Evolutionary conservation across 2,888 invertebrate genomes (phyloP).

Genomic region (Spilosoma lubricipeda): DNA sequence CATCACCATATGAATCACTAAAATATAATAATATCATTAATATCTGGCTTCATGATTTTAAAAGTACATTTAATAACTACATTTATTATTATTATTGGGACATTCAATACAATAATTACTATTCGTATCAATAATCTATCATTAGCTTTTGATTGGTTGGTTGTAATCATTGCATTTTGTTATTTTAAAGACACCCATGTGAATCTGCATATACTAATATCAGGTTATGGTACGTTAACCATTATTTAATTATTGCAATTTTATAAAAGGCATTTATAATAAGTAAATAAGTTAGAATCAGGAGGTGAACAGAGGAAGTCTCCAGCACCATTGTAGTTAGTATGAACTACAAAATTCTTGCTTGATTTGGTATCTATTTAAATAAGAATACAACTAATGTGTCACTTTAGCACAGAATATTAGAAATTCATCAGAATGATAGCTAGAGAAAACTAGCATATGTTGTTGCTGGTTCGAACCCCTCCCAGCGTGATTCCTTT

Average conservation of each 20-base stretch:
- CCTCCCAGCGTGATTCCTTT: not conserved
- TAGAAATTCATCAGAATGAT: too few species aligned
- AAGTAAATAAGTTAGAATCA: not conserved
- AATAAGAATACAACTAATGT: too few species aligned
- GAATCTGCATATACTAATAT: not conserved
- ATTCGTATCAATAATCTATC: not conserved
- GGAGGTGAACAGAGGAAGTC: not conserved
- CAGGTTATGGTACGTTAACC: not conserved
- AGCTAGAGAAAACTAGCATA: not conserved
- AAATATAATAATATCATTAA: slow-evolving; percentile 1
- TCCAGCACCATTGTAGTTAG: too few species aligned
- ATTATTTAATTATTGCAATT: not conserved
- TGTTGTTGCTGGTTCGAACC: not conserved
- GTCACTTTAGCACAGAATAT: too few species aligned
- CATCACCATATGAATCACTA: slow-evolving; percentile 14
- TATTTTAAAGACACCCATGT: not conserved
- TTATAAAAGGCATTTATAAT: not conserved
- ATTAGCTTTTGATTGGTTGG: not conserved
- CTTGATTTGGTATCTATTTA: too few species aligned
- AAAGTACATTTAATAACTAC: not conserved
- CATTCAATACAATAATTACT: not conserved
- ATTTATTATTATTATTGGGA: not conserved
- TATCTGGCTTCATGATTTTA: not conserved
- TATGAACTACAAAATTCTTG: too few species aligned
- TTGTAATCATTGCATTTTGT: not conserved